Percentiles rank a stretch among this genome's conserved stretches.
These are phyloP conservation scores for Xiphophorus hellerii DNA, from an alignment of 2,113 vertebrate genomes.

Conservation along the genomic window DNA sequence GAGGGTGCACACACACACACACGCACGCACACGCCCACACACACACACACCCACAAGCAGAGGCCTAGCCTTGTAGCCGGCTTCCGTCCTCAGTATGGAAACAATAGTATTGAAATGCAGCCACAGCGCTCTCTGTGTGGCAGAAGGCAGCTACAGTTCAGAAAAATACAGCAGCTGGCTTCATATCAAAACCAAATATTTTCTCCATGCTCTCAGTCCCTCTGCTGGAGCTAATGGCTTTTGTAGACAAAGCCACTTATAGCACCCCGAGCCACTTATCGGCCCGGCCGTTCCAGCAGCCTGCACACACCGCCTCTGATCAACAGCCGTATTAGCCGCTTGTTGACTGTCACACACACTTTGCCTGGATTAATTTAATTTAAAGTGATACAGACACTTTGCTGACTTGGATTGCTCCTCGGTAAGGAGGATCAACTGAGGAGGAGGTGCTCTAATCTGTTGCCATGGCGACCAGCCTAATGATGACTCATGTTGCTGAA, in stretches of 20 bases:
- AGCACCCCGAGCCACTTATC: conserved; percentile 46
- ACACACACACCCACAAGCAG: conserved; percentile 21
- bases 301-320: conserved; percentile 42
- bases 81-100: conserved; percentile 49
- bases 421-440: conserved; percentile 60
- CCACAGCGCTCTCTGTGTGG: not conserved
- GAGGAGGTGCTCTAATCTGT: conserved; percentile 41
- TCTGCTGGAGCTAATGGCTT: conserved; percentile 16
- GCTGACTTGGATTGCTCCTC: conserved; percentile 32
- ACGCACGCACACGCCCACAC: conserved; percentile 19
- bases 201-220: not conserved
- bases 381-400: conserved; percentile 50
- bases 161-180: conserved; percentile 15
- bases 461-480: conserved; percentile 31
- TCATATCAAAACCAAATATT: conserved; percentile 35
- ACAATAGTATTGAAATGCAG: conserved; percentile 56
- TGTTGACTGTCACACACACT: conserved; percentile 37
- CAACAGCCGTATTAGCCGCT: conserved; percentile 42
- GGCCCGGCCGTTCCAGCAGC: conserved; percentile 13
- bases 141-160: conserved; percentile 23
- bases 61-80: conserved; percentile 1
- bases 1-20: conserved; percentile 11
- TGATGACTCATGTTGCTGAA: conserved; percentile 19
- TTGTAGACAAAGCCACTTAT: conserved; percentile 46
- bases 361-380: conserved; percentile 22